phyloP scores from a whole-genome alignment of 2,113 vertebrate species.

The Sceloporus tristichus region DNA sequence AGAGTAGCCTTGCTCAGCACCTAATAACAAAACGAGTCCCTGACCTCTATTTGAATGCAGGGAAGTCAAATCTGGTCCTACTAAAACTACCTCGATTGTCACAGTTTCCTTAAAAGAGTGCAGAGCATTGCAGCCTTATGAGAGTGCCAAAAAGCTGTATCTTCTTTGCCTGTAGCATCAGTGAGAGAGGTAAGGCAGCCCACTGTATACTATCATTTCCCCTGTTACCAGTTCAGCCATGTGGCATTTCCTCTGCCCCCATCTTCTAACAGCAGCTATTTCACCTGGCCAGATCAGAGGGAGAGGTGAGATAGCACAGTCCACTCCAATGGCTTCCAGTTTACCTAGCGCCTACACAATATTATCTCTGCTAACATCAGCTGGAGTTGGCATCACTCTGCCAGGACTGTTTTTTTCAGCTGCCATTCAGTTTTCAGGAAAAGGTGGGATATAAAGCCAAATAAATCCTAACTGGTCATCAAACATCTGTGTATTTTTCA shows the following conservation, averaged over 20 bases:
- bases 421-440: background rate
- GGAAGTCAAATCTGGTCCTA: background rate
- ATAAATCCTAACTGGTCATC: background rate
- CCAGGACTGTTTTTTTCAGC: background rate
- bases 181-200: background rate
- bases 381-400: background rate
- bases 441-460: too few species aligned
- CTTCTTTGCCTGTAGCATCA: background rate
- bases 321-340: background rate
- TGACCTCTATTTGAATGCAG: background rate
- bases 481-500: background rate
- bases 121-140: background rate
- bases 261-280: background rate
- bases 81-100: background rate
- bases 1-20: too few species aligned
- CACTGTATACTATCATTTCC: background rate
- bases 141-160: background rate
- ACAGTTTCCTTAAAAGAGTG: background rate
- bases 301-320: background rate
- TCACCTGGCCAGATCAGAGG: background rate
- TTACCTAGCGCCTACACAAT: background rate
- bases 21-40: background rate
- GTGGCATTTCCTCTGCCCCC: background rate
- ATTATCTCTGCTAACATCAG: background rate
- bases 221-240: background rate